Percentiles rank a stretch among this genome's conserved stretches.
phyloP scores from a whole-genome alignment of 2,888 invertebrate species.

The Caenorhabditis auriculariae region DNA sequence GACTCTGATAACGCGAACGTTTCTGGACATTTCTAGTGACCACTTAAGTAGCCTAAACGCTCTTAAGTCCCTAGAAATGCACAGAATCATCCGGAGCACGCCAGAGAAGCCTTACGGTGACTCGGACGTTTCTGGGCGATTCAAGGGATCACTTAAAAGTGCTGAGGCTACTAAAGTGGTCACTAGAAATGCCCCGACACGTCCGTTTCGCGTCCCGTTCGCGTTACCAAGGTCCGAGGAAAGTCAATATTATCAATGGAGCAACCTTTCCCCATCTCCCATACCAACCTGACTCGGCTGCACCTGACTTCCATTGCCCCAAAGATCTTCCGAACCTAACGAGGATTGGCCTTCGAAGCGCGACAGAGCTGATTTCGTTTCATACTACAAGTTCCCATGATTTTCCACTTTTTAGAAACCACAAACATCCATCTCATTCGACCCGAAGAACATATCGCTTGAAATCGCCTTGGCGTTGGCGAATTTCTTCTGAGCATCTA shows the following conservation, averaged over 20 bases:
- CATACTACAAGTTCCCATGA: conserved; percentile 61
- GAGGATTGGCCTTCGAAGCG: conserved; percentile 90
- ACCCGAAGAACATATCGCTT: conserved; percentile 92
- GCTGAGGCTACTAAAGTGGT: no score
- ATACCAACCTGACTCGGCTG: conserved; percentile 32
- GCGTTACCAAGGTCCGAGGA: no score
- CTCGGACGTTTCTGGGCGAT: no score
- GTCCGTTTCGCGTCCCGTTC: no score
- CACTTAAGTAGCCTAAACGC: no score
- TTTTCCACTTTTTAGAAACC: not conserved
- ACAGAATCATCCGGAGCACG: no score
- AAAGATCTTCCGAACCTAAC: conserved; percentile 95
- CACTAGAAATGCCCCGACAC: no score
- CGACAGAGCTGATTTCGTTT: conserved; percentile 68
- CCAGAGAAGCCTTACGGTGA: no score
- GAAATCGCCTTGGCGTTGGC: conserved; percentile 96
- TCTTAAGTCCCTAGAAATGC: no score
- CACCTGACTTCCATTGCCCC: conserved; percentile 70
- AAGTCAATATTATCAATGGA: not conserved
- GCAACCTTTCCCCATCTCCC: not conserved
- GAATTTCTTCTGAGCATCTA: conserved; percentile 90
- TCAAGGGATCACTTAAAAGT: no score
- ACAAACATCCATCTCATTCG: conserved; percentile 64
- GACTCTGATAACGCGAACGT: no score
- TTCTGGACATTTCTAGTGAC: no score